Percentiles rank a stretch among this genome's conserved stretches.
These are phyloP conservation scores for Gymnogyps californianus DNA, from an alignment of 2,113 vertebrate species.

Conservation along the genomic window DNA sequence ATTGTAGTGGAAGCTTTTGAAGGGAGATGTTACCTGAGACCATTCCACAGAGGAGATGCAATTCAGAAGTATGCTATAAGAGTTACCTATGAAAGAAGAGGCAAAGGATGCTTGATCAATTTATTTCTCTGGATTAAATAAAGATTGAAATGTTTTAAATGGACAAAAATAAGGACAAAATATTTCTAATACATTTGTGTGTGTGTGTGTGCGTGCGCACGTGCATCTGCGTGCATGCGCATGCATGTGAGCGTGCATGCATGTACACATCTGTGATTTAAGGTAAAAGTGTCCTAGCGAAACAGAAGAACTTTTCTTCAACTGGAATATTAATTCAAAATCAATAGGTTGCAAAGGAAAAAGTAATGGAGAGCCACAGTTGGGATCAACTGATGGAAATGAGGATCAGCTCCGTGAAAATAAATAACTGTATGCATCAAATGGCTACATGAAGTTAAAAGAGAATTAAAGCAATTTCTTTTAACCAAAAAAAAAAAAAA, in stretches of 20 bases:
- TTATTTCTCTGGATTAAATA: neutral
- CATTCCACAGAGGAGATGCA: neutral
- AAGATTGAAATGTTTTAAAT: neutral
- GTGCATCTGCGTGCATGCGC: fast-evolving
- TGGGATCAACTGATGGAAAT: neutral
- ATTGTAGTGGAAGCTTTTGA: neutral
- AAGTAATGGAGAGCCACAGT: neutral
- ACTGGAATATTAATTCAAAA: neutral
- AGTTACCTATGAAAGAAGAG: neutral
- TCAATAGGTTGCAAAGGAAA: neutral
- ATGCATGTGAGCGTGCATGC: fast-evolving
- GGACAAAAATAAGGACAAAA: neutral
- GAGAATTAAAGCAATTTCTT: neutral
- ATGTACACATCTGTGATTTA: neutral
- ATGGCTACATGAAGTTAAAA: neutral
- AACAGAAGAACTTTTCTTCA: neutral
- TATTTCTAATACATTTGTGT: neutral
- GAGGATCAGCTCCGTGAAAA: neutral
- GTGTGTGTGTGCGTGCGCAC: no score
- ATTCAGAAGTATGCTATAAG: neutral
- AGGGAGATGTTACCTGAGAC: neutral
- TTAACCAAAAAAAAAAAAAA: fast-evolving
- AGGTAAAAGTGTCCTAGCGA: neutral
- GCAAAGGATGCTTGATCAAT: neutral
- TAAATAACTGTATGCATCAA: neutral